Base-by-base conservation (phyloP, 2,113 vertebrate species). In the Agelaius phoeniceus region DNA sequence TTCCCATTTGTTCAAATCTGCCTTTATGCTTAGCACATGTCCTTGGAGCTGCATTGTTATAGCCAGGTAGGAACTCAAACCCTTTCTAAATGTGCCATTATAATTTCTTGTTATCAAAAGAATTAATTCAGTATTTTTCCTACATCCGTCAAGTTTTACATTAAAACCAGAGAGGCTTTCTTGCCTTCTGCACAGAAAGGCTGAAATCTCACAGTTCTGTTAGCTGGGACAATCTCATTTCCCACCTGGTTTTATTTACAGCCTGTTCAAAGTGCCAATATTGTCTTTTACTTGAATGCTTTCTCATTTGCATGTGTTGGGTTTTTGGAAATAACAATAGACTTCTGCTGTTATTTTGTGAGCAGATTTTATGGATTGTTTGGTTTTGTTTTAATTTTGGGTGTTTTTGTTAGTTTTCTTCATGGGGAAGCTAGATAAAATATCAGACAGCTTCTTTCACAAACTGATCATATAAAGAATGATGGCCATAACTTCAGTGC, bases 241-340 rank as follows among this genome's bases (percentile, higher is more conserved):
- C 74, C 86, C 72, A 77, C 61, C 43, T 76, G 49, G 6, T 82
- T 89, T 92, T 95, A 39, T 83, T 96, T 81, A 74, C 48, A 77
- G 35, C 13, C 58, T 78, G 13, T 48, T 95, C 57, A 30, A 84
- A 59, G 35, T 58, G 71, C 54, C 61, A 73, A 7, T 46, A 39
- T 41, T 80, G 41, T 90, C 37, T 73, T 61, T 65, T 68, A 61
- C 41, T 85, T 80, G 43, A 46, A 46, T 68, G 21, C 7, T 69
- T 35, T 81, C 73, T 73, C 43, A 26, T 31, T 46, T 62, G 28
- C 10, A 8, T 9, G 12, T 39, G 4, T 58, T 83, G 24, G 2
- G 3, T 22, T 52, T 79, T 87, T 89, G 69, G 43, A 69, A 85
- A 37, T 21, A 94, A 77, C 27, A 35, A 8, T 30, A 12, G 9